Conservation (phyloP, 2,888 invertebrate species). For the Timema cristinae region DNA sequence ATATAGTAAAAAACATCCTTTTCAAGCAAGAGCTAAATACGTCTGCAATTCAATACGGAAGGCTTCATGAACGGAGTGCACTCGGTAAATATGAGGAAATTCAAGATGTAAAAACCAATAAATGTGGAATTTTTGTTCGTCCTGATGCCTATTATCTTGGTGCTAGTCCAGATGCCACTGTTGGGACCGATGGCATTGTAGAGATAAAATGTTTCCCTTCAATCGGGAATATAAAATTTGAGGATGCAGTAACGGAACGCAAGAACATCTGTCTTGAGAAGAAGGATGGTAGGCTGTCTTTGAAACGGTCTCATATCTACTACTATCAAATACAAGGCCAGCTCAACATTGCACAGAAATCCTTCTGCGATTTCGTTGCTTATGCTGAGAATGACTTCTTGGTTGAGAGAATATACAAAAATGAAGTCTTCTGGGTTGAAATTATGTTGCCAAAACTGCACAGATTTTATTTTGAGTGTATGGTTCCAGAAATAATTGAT, state of each 20-base stretch:
- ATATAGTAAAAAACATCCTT: neutral
- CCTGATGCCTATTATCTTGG: neutral
- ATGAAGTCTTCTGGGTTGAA: too few species aligned
- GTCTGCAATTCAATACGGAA: neutral
- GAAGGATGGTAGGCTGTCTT: neutral
- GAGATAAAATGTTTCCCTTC: too few species aligned
- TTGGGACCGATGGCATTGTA: slow-evolving; percentile 1
- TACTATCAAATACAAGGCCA: neutral
- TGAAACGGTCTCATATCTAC: neutral
- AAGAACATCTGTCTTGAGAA: neutral
- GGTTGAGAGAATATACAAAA: neutral
- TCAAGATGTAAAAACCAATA: neutral
- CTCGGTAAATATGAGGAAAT: neutral
- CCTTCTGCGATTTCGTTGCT: neutral
- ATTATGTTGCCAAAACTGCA: too few species aligned
- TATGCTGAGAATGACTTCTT: neutral
- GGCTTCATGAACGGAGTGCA: neutral
- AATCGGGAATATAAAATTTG: too few species aligned
- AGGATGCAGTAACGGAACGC: too few species aligned
- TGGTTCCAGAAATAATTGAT: too few species aligned
- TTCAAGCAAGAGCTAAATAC: too few species aligned
- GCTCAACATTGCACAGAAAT: neutral
- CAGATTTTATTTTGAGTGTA: too few species aligned
- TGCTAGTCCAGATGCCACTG: neutral
- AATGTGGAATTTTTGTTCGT: slow-evolving; percentile 11